phyloP scores from a whole-genome alignment of 1,140 invertebrate genomes.

The Zaprionus tsacasi region DNA sequence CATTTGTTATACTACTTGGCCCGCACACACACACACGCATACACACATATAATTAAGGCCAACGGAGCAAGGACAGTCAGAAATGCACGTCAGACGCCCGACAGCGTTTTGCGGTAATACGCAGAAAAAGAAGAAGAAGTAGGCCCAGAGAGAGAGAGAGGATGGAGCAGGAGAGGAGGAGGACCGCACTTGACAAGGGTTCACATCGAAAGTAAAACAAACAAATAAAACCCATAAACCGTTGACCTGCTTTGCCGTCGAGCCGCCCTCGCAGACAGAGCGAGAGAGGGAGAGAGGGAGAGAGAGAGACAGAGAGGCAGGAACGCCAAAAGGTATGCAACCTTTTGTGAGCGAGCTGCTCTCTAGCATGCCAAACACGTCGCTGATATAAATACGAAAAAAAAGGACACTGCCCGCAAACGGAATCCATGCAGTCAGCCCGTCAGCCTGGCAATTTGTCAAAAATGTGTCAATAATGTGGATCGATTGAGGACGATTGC shows the following conservation, averaged over 20 bases:
- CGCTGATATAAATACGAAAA: conserved; percentile 49
- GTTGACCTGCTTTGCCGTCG: conserved; percentile 60
- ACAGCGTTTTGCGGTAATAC: conserved; percentile 36
- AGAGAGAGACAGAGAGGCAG: too few relatives aligned
- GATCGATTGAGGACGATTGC: conserved; percentile 63
- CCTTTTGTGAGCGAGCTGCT: conserved; percentile 38
- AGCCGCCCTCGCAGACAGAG: not conserved
- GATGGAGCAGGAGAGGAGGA: not conserved
- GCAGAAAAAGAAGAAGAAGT: conserved; percentile 1
- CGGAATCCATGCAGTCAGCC: conserved; percentile 27
- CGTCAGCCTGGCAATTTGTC: conserved; percentile 68
- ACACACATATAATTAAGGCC: conserved; percentile 79
- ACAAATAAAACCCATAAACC: conserved; percentile 66
- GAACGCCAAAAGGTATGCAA: conserved; percentile 58
- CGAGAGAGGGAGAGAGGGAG: not conserved
- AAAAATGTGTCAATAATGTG: conserved; percentile 82
- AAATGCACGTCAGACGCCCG: conserved; percentile 43
- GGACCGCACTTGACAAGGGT: conserved; percentile 68
- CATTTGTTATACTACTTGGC: conserved; percentile 61
- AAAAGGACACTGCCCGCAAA: conserved; percentile 53
- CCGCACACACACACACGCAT: conserved; percentile 50
- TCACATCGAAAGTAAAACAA: conserved; percentile 76
- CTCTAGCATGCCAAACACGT: conserved; percentile 70
- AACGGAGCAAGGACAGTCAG: conserved; percentile 73
- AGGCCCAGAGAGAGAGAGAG: not conserved